Evolutionary conservation across 2,113 vertebrate species (phyloP), one percentile per base, ranked within the genome.

Genomic region (Salvator merianae): DNA sequence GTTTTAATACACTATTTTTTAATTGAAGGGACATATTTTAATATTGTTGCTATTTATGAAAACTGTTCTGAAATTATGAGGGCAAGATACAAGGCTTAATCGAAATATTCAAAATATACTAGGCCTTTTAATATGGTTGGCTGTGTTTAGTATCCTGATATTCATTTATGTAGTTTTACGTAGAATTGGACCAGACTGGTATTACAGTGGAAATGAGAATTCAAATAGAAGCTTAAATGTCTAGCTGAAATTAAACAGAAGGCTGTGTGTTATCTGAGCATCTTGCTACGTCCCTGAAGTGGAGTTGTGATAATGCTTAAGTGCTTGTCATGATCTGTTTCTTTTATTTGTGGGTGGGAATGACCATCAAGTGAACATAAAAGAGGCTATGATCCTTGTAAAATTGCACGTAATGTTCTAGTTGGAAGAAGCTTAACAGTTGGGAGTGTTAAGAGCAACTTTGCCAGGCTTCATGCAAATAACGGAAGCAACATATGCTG

Each of bases 301-400:
- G 55, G 75, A 18, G 14, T 82, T 87, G 83, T 77, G 3, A 28
- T 84, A 50, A 81, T 18, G 36, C 78, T 16, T 79, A 50, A 36
- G 83, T 79, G 68, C 8, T 47, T 85, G 47, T 78, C 73, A 83
- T 76, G 59, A 89, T n/a, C 36, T 47, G 70, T 82, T 43, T 47
- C 53, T 82, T 71, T 32, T 4, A 77, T 87, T 84, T 84, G 72
- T 81, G 78, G 53, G 72, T 81, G 65, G 36, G 38, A 87, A 92
- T 75, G 43, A 84, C 40, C 68, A 63, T 53, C 79, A 77, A 81
- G 38, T 83, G 83, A 74, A 87, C 83, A 84, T 65, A 79, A 88
- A 74, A 78, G 26, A 14, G 83, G 70, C 65, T 87, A 65, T 79
- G 26, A 8, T 82, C n/a, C 47, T 68, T 90, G 62, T 85, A 83